phyloP scores from a whole-genome alignment of 2,797 vertebrate genomes.

The Fratercula arctica region DNA sequence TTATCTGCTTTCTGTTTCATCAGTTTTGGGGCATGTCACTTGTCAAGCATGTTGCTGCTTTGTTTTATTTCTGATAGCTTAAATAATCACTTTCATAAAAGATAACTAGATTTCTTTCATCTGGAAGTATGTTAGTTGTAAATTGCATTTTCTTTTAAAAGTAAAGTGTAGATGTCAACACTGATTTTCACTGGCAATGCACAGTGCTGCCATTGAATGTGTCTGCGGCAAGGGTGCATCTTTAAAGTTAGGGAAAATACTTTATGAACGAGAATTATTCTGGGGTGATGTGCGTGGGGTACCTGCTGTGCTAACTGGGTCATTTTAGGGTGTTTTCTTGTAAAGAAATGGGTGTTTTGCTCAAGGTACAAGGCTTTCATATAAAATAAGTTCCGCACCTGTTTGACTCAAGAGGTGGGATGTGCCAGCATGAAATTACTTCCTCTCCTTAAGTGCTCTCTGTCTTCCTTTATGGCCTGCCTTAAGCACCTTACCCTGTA shows the following conservation, averaged over 20 bases:
- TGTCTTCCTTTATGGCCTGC: neutral
- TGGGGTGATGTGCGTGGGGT: neutral
- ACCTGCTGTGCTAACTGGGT: accelerated
- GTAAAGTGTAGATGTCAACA: conserved; percentile 13
- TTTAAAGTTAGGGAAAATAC: neutral
- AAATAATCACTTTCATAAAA: conserved; percentile 62
- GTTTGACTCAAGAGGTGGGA: neutral
- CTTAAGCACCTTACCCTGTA: neutral
- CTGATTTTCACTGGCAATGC: neutral
- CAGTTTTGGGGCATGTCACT: neutral
- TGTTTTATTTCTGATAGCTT: conserved; percentile 50
- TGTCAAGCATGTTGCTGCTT: conserved; percentile 23
- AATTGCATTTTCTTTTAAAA: conserved; percentile 34
- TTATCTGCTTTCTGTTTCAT: neutral
- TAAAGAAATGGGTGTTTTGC: neutral
- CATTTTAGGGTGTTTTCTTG: neutral
- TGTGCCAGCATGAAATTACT: neutral
- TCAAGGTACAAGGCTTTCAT: neutral
- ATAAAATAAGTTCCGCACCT: neutral
- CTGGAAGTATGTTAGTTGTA: conserved; percentile 22
- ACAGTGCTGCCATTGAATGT: neutral
- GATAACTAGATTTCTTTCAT: conserved; percentile 53
- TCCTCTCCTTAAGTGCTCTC: neutral
- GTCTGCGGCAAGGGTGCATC: neutral
- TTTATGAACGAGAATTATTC: neutral